Evolutionary conservation across 2,797 vertebrate genomes (phyloP), one percentile per base, ranked within the genome.

Genomic region (Florisuga fusca): DNA sequence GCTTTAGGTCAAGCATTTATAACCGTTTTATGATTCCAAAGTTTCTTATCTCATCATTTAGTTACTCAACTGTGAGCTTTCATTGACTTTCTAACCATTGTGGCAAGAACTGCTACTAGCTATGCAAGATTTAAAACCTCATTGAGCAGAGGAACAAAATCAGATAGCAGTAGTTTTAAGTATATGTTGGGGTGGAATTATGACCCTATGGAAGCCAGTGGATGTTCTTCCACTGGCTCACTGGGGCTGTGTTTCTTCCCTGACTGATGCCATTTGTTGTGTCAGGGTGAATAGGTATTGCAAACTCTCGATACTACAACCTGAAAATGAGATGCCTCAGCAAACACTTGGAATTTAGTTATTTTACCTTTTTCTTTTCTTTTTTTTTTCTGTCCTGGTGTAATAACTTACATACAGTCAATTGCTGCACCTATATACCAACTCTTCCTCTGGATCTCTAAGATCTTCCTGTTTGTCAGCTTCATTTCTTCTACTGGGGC

Each of bases 1-100:
- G 89, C 89, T 92, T 89, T 68, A 96, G 96, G 96, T 97, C 93
- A 96, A 94, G 89, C 89, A 91, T 81, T 94, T 93, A 93, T 89
- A 93, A 90, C 78, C 78, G 50, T 83, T 94, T 95, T 95, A 97
- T 89, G 87, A 92, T 95, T 94, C 75, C 58, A 81, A 92, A 95
- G 90, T 93, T 97, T 95, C 84, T 90, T 96, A 95, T 89, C 66
- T 95, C 89, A 87, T 85, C 92, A 93, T 96, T 94, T 97, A 95
- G 78, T 71, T 94, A 96, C 87, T 95, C 95, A 96, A 96, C 95
- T 96, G 93, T 95, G 82, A 95, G 90, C 54, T 93, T 92, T 95
- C 95, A 97, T 89, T 95, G 92, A 92, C 93, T 95, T 95, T 89
- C 92, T 81, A 96, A 85, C 90, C 89, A 73, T 36, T 81, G 87